Base-by-base conservation (phyloP, 2,113 vertebrate genomes). In the Mobula birostris region DNA sequence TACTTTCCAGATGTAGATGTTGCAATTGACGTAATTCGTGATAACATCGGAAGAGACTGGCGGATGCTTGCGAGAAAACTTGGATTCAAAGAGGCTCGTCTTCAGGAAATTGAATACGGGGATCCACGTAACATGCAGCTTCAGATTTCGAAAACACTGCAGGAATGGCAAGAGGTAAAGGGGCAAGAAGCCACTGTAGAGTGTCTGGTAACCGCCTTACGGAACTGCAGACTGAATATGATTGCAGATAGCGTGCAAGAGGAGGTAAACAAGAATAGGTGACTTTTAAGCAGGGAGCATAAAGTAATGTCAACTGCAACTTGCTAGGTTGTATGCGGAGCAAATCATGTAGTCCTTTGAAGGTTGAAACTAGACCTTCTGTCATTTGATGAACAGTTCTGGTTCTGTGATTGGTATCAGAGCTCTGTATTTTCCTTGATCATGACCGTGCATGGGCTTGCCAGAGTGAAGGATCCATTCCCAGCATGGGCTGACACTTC, bases 241-340 rank as follows among this genome's bases (percentile, higher is more conserved):
- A 98, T 97, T 0, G 98, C 98, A 0, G 98, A 99, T 94, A 94
- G 29, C 0, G 90, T 98, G 0, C 95, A 96, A 94, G 95, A 96
- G 6, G 21, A 14, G 0, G 95, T 97, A 70, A 9, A 0, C 11
- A 21, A 17, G 56, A 48, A 0, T 72, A n/a, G 17, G 36, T 92
- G 66, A 91, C 48, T 85, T 58, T 61, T 58, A 61, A 90, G 6
- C 29, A 19, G 58, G 61, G 56, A 90, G 32, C 29, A n/a, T 24
- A 63, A 66, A 61, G 32, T 66, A 32, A 58, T 32, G 58, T 66
- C 29, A 88, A 8, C 56, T 6, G 2, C 11, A 36, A 79, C 77
- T 2, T 79, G n/a, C 2, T 29, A 32, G 48, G 21, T 56, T 40
- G 40, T 14, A 68, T 74, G 21, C 36, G 74, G 14, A 76, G 36